Evolutionary conservation across 2,888 invertebrate genomes (phyloP), one percentile per base, ranked within the genome.

Genomic region (Tenthredo mesomela): DNA sequence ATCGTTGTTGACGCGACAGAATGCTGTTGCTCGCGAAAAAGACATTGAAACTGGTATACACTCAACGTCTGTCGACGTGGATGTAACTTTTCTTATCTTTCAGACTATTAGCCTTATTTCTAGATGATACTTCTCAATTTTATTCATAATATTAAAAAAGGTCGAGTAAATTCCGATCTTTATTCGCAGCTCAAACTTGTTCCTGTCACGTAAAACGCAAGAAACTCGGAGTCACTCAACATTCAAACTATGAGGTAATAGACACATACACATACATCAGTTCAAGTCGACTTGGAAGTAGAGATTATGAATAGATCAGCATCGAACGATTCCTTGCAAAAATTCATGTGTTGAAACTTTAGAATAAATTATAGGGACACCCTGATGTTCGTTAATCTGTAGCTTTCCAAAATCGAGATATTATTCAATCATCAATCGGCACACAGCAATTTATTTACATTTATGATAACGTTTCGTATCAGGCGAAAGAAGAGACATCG

Each of bases 21-120:
- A 10, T 82, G 82, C 67, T 67, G 82, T 50, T 82, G 82, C 29
- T 47, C 82, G 18, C 67, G 50, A 82, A 82, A 47, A n/a, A 18
- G n/a, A 67, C 29, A 43, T 21, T 67, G 61, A 82, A 67, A 82
- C 47, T 15, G 43, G 82, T 67, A 47, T 7, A 71, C 29, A n/a
- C 40, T 33, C 18, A 15, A 40, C 21, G 29, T 37, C 73, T n/a
- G 73, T 43, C 5, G 40, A 73, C 25, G 25, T 25, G 25, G 61
- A 61, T 61, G n/a, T 25, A 40, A 71, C 33, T 43, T 37, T 21
- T 40, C 18, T n/a, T 15, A 33, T n/a, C n/a, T 71, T 5, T 7
- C n/a, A 43, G 10, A n/a, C 12, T 21, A 37, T n/a, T 70, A 54
- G 6, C 10, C 43, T 43, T 43, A 43, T 43, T n/a, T 21, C 21